A percentile compares a stretch with the other conserved stretches of the same genome.
Conservation (phyloP, 2,888 invertebrate genomes). For the Plebejus melissa region DNA sequence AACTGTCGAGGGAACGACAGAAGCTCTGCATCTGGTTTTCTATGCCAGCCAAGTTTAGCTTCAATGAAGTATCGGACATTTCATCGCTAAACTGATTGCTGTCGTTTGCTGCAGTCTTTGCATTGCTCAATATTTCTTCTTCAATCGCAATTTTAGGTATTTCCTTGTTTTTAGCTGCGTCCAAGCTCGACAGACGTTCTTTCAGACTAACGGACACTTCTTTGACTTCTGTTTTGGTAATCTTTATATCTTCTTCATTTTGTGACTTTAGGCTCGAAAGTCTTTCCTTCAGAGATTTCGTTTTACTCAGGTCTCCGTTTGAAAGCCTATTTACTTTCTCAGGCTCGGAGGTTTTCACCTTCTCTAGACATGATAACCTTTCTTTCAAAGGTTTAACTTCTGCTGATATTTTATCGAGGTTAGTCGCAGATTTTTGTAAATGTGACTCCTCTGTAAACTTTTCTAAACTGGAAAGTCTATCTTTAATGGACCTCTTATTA, state of each 20-base stretch:
- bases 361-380: slow-evolving; percentile 81
- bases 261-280: slow-evolving; percentile 69
- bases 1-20: slow-evolving; percentile 82
- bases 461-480: slow-evolving; percentile 84
- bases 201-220: slow-evolving; percentile 75
- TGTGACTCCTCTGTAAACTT: slow-evolving; percentile 80
- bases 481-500: slow-evolving; percentile 84
- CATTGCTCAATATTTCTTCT: slow-evolving; percentile 52
- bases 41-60: slow-evolving; percentile 63
- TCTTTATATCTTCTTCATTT: slow-evolving; percentile 64
- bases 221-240: slow-evolving; percentile 64
- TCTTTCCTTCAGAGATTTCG: slow-evolving; percentile 71
- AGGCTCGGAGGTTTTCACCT: slow-evolving; percentile 70
- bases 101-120: slow-evolving; percentile 48
- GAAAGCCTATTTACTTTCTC: slow-evolving; percentile 69
- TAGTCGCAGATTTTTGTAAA: slow-evolving; percentile 66
- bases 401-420: slow-evolving; percentile 73
- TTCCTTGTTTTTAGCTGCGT: slow-evolving; percentile 73
- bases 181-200: slow-evolving; percentile 73
- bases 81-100: slow-evolving; percentile 51
- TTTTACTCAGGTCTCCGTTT: slow-evolving; percentile 65
- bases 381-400: slow-evolving; percentile 83
- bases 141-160: slow-evolving; percentile 66
- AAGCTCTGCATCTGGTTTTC: slow-evolving; percentile 80
- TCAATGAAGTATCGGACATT: slow-evolving; percentile 55